Evolutionary conservation across 1,140 invertebrate species (phyloP).

Genomic region (Aleiodes sp.): DNA sequence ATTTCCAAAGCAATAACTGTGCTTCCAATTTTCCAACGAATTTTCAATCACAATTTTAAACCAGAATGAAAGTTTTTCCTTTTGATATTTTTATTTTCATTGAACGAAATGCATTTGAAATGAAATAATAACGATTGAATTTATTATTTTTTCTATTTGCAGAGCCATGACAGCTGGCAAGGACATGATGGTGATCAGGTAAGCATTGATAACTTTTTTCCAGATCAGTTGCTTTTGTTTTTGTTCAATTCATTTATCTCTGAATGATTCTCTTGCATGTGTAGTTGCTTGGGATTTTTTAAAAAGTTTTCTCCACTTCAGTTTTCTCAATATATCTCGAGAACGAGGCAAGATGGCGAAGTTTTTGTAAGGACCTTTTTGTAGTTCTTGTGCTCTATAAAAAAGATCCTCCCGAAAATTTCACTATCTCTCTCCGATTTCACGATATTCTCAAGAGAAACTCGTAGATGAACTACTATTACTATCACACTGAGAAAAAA

Average conservation of each 20-base stretch:
- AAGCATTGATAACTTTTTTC: slow-evolving; percentile 43
- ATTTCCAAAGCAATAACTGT: neutral
- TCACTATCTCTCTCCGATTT: too few species aligned
- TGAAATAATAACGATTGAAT: neutral
- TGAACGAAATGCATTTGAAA: slow-evolving; percentile 10
- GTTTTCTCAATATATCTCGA: too few species aligned
- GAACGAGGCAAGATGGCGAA: too few species aligned
- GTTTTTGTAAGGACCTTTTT: too few species aligned
- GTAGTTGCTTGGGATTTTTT: neutral
- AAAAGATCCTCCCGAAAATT: too few species aligned
- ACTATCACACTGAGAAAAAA: too few species aligned
- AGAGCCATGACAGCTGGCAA: slow-evolving; percentile 72
- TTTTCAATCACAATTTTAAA: neutral
- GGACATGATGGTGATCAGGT: slow-evolving; percentile 71
- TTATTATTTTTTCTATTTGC: slow-evolving; percentile 52
- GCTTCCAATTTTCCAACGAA: neutral
- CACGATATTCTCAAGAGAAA: too few species aligned
- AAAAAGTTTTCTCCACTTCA: too few species aligned
- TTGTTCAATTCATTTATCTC: neutral
- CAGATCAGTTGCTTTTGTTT: neutral
- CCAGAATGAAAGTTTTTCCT: too few species aligned
- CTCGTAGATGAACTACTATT: too few species aligned
- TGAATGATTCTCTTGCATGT: neutral
- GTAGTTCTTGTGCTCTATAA: too few species aligned
- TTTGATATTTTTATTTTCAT: too few species aligned